Evolutionary conservation across 2,888 invertebrate genomes (phyloP).

Genomic region (Griposia aprilina): DNA sequence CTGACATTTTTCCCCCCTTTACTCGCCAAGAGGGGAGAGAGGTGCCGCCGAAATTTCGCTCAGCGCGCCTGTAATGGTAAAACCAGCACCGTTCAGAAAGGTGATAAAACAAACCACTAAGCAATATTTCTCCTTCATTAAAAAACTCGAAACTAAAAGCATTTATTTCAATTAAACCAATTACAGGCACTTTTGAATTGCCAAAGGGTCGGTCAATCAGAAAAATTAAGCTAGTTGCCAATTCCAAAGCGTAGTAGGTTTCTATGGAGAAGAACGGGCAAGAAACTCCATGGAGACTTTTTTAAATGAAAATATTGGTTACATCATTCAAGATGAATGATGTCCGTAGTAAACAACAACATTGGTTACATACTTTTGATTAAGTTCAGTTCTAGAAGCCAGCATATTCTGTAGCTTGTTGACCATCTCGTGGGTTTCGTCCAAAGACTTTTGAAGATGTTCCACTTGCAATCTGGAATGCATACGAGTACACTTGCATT

Average conservation of each 20-base stretch:
- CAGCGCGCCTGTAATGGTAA: too few species aligned
- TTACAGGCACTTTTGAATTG: not conserved
- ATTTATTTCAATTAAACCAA: too few species aligned
- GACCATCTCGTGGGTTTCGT: slow-evolving; percentile 87
- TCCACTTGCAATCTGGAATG: slow-evolving; percentile 85
- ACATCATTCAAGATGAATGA: not conserved
- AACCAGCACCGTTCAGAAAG: not conserved
- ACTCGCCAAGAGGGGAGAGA: too few species aligned
- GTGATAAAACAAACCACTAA: too few species aligned
- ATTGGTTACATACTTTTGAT: slow-evolving; percentile 79
- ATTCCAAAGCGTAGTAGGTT: not conserved
- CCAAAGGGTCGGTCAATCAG: not conserved
- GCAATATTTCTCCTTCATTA: not conserved
- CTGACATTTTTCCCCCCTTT: too few species aligned
- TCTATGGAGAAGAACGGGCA: not conserved
- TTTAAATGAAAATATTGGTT: not conserved
- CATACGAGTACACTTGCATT: not conserved
- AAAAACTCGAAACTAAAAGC: not conserved
- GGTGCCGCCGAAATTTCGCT: too few species aligned
- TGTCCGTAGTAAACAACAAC: not conserved
- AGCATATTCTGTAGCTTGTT: slow-evolving; percentile 83
- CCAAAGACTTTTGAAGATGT: slow-evolving; percentile 84
- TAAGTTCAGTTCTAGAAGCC: slow-evolving; percentile 81
- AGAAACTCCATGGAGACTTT: not conserved
- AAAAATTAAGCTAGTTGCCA: not conserved